Evolutionary conservation across 1,140 invertebrate genomes (phyloP), one percentile per base, ranked within the genome.

Genomic region (Alviniconcha marisindica): DNA sequence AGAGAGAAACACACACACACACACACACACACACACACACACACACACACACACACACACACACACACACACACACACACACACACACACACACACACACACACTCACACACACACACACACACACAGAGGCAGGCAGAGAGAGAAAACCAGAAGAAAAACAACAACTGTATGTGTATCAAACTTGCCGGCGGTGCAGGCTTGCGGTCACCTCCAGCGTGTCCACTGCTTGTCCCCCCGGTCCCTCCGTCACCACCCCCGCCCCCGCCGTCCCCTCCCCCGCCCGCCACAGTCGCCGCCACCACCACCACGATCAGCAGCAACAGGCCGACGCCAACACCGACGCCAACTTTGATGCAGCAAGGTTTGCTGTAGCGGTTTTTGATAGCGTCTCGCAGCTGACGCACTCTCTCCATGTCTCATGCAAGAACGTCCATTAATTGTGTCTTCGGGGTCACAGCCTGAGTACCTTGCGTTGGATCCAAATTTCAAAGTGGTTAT

Each of bases 331-430:
- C 73, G 10, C 38, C 73, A 5, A 76, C 73, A 42, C 38, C 73
- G 21, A 76, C 38, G 42, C 73, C 73, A 10, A 76, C 73, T 44
- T 76, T 76, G 73, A 76, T 76, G 28, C 73, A 76, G 73, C 73
- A 76, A 7, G 73, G 73, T 38, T 76, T 76, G 73, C 42, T 76
- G 73, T 76, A 76, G 14, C 42, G 12, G 24, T 44, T n/a, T 28
- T 76, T 76, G 28, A 76, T 40, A 18, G 69, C 31, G 69, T 28
- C 69, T 18, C 69, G 31, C n/a, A n/a, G n/a, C n/a, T n/a, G n/a
- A n/a, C n/a, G n/a, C n/a, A n/a, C n/a, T n/a, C n/a, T n/a, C n/a
- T n/a, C n/a, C n/a, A n/a, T n/a, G n/a, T n/a, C n/a, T n/a, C n/a
- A n/a, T n/a, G n/a, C n/a, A n/a, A n/a, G n/a, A n/a, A n/a, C n/a